Evolutionary conservation across 2,888 invertebrate species (phyloP).

Genomic region (Keiferia lycopersicella): DNA sequence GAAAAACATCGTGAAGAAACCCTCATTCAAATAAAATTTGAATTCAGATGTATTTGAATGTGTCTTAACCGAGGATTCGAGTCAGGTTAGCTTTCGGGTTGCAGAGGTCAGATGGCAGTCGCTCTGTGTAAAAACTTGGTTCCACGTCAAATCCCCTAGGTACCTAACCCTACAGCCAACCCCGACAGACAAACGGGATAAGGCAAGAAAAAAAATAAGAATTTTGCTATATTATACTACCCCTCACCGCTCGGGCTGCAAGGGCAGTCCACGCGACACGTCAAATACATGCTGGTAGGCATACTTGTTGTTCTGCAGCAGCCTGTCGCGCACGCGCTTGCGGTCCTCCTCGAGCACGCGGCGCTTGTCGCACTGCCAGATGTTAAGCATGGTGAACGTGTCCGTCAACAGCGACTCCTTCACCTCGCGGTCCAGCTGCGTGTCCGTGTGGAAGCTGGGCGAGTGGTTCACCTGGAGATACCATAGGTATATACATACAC

Average conservation of each 20-base stretch:
- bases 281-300: constrained; percentile 10
- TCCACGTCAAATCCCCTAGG: too few relatives aligned
- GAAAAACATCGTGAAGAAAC: too few relatives aligned
- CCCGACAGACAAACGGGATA: too few relatives aligned
- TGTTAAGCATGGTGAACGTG: constrained; percentile 89
- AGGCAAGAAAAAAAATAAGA: background rate
- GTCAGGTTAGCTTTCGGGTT: too few relatives aligned
- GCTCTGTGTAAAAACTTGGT: too few relatives aligned
- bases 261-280: background rate
- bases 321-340: constrained; percentile 85
- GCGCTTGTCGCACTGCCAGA: constrained; percentile 87
- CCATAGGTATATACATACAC: too few relatives aligned
- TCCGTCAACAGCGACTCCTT: constrained; percentile 90
- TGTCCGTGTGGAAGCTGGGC: constrained; percentile 95
- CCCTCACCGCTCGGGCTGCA: constrained; percentile 11
- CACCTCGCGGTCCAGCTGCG: constrained; percentile 91
- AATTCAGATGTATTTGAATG: too few relatives aligned
- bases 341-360: constrained; percentile 88
- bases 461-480: constrained; percentile 95
- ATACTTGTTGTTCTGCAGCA: constrained; percentile 83
- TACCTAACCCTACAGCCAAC: too few relatives aligned
- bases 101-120: too few relatives aligned
- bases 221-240: background rate
- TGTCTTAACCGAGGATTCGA: too few relatives aligned
- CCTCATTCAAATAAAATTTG: too few relatives aligned